phyloP scores from a whole-genome alignment of 2,888 invertebrate genomes.

The Noctua janthe region DNA sequence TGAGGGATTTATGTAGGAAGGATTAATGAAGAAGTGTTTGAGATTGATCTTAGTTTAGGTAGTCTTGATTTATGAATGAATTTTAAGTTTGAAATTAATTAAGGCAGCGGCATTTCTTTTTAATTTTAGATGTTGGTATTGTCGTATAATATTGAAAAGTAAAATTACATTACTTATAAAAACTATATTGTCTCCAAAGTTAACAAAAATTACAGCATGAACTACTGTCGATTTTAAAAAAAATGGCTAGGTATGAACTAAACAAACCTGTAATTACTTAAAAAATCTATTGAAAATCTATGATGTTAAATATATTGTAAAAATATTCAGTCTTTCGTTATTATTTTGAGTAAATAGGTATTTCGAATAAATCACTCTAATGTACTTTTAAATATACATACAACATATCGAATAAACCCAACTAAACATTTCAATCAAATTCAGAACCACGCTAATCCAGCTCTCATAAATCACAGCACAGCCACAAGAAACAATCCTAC shows the following conservation, averaged over 20 bases:
- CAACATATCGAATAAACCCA: neutral
- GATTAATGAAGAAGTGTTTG: constrained; percentile 10
- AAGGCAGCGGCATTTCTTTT: neutral
- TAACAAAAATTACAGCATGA: neutral
- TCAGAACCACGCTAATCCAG: neutral
- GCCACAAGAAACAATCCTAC: constrained; percentile 25
- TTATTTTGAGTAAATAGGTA: neutral
- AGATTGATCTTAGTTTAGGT: neutral
- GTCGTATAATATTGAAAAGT: neutral
- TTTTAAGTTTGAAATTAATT: neutral
- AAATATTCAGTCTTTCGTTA: neutral
- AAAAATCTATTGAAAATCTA: neutral
- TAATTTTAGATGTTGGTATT: neutral
- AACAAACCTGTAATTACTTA: neutral
- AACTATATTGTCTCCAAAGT: neutral
- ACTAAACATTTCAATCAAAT: constrained; percentile 11
- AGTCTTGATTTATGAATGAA: neutral
- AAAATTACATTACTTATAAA: neutral
- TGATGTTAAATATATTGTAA: neutral
- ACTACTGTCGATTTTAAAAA: neutral
- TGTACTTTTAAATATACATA: neutral
- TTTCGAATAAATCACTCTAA: neutral
- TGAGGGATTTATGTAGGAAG: constrained; percentile 4
- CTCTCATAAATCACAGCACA: constrained; percentile 23
- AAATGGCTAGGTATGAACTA: neutral